Evolutionary conservation across 2,888 invertebrate genomes (phyloP).

Genomic region (Gandaritis pyraliata): DNA sequence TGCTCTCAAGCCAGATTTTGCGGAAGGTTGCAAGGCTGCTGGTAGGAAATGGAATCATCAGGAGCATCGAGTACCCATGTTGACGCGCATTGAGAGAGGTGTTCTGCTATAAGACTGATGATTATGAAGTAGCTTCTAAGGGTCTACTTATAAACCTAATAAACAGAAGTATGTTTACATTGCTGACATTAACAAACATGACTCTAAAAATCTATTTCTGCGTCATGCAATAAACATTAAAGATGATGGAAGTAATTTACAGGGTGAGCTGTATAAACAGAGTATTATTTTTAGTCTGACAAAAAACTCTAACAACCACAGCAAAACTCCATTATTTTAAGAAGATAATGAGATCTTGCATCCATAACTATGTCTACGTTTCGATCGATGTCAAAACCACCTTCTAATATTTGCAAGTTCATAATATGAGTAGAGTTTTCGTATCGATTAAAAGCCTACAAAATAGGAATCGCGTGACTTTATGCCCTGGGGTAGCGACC

Average conservation of each 20-base stretch:
- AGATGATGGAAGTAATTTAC: conserved; percentile 39
- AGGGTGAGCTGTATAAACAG: conserved; percentile 36
- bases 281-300: conserved; percentile 36
- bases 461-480: conserved; percentile 50
- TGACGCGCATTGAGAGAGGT: no score
- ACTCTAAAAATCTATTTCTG: conserved; percentile 34
- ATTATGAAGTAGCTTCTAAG: background rate
- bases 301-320: conserved; percentile 7
- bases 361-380: no score
- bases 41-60: no score
- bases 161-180: background rate
- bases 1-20: no score
- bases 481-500: conserved; percentile 51
- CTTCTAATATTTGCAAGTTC: no score
- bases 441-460: conserved; percentile 37
- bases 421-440: conserved; percentile 12
- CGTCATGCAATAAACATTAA: conserved; percentile 32
- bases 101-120: background rate
- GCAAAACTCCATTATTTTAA: background rate
- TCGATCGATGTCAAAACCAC: background rate
- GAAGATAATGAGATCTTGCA: background rate
- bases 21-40: no score
- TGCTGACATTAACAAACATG: conserved; percentile 5
- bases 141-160: background rate
- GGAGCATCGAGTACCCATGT: no score